Base-by-base conservation (phyloP, 2,888 invertebrate genomes). In the Agrotis puta region DNA sequence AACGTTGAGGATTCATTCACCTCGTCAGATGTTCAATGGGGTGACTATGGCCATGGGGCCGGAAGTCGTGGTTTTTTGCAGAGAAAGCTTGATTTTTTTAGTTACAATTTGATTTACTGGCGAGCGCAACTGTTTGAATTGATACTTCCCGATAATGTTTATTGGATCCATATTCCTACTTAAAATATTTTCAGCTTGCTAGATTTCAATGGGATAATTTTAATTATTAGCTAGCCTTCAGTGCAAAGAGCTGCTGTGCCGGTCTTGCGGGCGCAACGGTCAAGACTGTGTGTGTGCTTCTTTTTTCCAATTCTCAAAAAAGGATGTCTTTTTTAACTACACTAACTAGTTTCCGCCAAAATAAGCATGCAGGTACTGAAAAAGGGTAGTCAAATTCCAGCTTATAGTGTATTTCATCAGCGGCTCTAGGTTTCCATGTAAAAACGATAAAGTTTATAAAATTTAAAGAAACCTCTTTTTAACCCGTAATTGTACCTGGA, bases 21-120 rank as follows among this genome's bases (percentile, higher is more conserved):
- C 95, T 95, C 94, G 94, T 94, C 96, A 95, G 94, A 95, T 95
- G 95, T 94, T 94, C 93, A 94, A 95, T 94, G 92, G 94, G 88
- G 89, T 93, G 89, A 87, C 81, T 79, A 86, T 79, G 89, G 87
- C 81, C 78, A 86, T 79, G 83, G 91, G 92, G 91, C 91, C 90
- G 94, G 92, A 94, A 93, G 89, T 91, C 85, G 84, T 82, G 54
- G 80, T 90, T 93, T 94, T 94, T 94, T 93, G 89, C 89, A 75
- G 88, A 87, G 88, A 92, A 91, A 89, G 85, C 86, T 82, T 81
- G 81, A 83, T 88, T 91, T 92, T 91, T 90, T 89, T 77, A 39
- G 64, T 72, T 45, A 33, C 45, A 45, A 85, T 90, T 92, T 93
- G 92, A 93, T 94, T 94, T 93, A 92, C 77, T 88, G 74, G 70